Evolutionary conservation across 1,140 invertebrate genomes (phyloP).

Genomic region (Pogonognathellus flavescens): DNA sequence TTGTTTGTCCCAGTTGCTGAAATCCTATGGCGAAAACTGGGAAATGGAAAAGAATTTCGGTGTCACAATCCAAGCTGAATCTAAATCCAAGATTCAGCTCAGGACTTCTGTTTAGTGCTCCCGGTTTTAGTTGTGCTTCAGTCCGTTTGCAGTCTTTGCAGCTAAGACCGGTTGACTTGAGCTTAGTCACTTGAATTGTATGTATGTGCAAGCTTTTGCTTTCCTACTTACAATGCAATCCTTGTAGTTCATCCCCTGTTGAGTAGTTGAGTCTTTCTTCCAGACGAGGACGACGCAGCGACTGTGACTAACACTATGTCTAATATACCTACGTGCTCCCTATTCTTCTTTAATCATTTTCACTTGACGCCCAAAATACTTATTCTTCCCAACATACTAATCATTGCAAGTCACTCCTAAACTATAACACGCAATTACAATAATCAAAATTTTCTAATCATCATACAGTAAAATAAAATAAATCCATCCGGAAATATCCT

Average conservation of each 20-base stretch:
- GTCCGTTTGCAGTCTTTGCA: neutral
- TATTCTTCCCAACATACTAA: too few relatives aligned
- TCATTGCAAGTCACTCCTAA: too few relatives aligned
- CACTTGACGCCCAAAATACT: too few relatives aligned
- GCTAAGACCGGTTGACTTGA: neutral
- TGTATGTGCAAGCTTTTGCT: neutral
- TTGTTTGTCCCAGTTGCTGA: conserved; percentile 13
- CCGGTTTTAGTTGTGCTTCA: conserved; percentile 13
- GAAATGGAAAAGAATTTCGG: conserved; percentile 23
- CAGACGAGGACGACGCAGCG: neutral
- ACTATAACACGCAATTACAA: too few relatives aligned
- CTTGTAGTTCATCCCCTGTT: conserved; percentile 2
- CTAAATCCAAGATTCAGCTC: conserved; percentile 47
- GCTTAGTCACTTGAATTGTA: neutral
- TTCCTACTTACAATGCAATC: conserved; percentile 22
- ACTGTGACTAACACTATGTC: neutral
- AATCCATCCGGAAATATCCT: too few relatives aligned
- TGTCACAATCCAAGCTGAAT: conserved; percentile 34
- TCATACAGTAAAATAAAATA: too few relatives aligned
- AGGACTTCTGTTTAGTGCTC: conserved; percentile 55
- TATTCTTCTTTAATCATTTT: neutral
- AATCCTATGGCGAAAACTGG: neutral
- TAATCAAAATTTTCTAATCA: too few relatives aligned
- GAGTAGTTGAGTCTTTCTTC: neutral
- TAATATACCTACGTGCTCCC: neutral